Evolutionary conservation across 1,140 invertebrate species (phyloP), one percentile per base, ranked within the genome.

Genomic region (Drosophila aff.): DNA sequence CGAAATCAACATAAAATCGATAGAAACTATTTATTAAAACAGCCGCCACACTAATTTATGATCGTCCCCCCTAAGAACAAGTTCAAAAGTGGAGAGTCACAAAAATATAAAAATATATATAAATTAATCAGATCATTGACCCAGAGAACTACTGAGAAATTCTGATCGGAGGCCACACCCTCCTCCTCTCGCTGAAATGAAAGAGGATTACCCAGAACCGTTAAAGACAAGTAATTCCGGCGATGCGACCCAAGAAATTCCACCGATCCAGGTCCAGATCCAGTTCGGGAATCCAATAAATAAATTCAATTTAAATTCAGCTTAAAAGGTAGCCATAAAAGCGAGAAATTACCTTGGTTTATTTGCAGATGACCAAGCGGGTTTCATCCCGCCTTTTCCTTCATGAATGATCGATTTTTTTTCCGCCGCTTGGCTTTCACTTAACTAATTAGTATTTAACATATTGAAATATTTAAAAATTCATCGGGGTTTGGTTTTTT

Each of bases 291-390:
- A 38, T 63, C 49, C 63, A 71, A 68, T 71, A 68, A 71, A 68
- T 53, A 78, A 85, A 81, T 81, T 79, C 33, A 81, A 86, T 83
- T 87, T 87, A 87, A 87, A 87, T 87, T 75, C 77, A 68, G 60
- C 71, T 75, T 87, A 72, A 82, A 67, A 68, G 15, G 68, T 71
- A 60, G 79, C 83, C 53, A 83, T 83, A 77, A 87, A 87, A 87
- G 74, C 79, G 59, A 80, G 76, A 83, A 76, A 81, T 89, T 90
- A 76, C 85, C 67, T 58, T 67, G 53, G 53, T 73, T 77, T 74
- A 72, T 67, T 26, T 26, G 33, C 65, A 63, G 76, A 44, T 60
- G 58, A 81, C 81, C 66, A 44, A 55, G 43, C 71, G 55, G 46
- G 26, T 72, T 72, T 50, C 31, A 15, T 23, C 61, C 43, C 44